Base-by-base conservation (phyloP, 2,113 vertebrate genomes). In the Anhinga rufa region DNA sequence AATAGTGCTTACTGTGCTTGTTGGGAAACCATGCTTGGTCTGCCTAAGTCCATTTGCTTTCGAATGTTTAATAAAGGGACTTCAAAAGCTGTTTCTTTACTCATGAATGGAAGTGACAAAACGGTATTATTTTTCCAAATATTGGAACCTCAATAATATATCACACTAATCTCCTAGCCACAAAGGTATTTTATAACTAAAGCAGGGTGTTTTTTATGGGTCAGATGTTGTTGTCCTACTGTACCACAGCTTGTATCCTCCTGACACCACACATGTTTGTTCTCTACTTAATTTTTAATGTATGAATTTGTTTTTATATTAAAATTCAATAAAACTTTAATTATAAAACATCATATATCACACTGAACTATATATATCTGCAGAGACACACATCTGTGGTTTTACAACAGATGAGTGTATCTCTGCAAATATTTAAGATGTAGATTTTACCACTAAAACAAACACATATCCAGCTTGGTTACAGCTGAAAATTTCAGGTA, bases 301-400 rank as follows among this genome's bases (percentile, higher is more conserved):
- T 70, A 92, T 65, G 96, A 95, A 97, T 97, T 97, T 97, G 96
- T 96, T 97, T 97, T 97, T 96, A 96, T 97, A 97, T 97, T 97
- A 97, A 97, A 97, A 97, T 96, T 97, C 96, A 96, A 96, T 97
- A 97, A 96, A 97, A 97, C 64, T 97, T 97, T 97, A 97, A 97
- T 97, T 97, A 93, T 97, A 91, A 97, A 96, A 94, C 93, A 86
- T 77, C 96, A 96, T 97, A 97, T 94, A 96, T 97, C 96, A 86
- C 61, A 38, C 31, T 72, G 89, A 97, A 97, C 95, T 96, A 86
- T 95, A 95, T 93, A 91, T 95, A 97, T 97, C 93, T 96, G 36
- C 49, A 38, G 94, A 97, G 95, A 94, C 72, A 65, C 95, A 89
- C 97, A 97, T 95, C 96, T 97, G 95, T 75, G 94, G 36, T 97